Percentiles rank a stretch among this genome's conserved stretches.
Evolutionary conservation across 2,113 vertebrate species (phyloP).

Genomic region (Uria lomvia): DNA sequence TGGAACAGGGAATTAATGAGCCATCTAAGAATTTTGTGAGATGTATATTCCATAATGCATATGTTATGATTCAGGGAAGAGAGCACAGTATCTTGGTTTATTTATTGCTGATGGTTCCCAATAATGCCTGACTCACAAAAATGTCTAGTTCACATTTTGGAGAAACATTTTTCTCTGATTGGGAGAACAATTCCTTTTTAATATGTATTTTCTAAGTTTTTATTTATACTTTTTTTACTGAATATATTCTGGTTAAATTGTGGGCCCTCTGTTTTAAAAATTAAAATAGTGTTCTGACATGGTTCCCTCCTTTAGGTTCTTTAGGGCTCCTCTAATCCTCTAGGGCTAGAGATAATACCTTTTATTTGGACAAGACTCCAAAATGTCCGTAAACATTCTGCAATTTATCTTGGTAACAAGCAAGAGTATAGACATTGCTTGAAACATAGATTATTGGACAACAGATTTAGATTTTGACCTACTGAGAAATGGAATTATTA

Average conservation of each 20-base stretch:
- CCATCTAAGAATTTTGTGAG: conserved; percentile 35
- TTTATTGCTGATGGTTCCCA: background rate
- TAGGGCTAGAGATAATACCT: background rate
- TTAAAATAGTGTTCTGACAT: background rate
- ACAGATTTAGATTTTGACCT: background rate
- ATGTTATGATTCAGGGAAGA: conserved; percentile 15
- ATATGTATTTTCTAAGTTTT: background rate
- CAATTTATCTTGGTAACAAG: background rate
- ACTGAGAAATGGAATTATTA: background rate
- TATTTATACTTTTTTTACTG: background rate
- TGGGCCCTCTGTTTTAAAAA: background rate
- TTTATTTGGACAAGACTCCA: background rate
- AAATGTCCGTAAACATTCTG: background rate
- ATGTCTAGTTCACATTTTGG: background rate
- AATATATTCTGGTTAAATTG: background rate
- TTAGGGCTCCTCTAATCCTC: background rate
- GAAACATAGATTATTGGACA: background rate
- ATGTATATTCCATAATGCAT: conserved; percentile 33
- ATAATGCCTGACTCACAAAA: background rate
- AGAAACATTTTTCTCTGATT: background rate
- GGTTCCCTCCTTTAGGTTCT: background rate
- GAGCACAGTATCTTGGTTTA: background rate
- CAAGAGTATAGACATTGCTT: background rate
- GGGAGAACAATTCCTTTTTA: background rate
- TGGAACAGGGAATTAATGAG: conserved; percentile 51